These are phyloP conservation scores for Adelosebastes latens DNA, from an alignment of 2,797 vertebrate genomes.

Conservation along the genomic window DNA sequence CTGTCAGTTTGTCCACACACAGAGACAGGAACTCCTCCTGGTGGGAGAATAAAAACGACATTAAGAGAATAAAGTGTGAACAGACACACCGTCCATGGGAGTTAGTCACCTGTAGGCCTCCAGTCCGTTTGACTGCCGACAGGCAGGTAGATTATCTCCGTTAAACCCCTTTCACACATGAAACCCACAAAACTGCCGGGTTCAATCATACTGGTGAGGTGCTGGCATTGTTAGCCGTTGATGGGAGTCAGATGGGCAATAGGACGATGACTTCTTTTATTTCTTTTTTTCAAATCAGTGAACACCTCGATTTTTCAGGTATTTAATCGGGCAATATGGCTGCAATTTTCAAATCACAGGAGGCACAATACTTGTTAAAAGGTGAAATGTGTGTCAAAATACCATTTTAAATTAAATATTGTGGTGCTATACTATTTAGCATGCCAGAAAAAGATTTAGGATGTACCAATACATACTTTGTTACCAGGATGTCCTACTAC, in stretches of 20 bases:
- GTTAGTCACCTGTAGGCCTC: neutral
- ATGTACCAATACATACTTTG: too few relatives aligned
- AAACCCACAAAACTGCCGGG: conserved; percentile 3
- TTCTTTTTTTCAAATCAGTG: neutral
- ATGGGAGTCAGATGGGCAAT: too few relatives aligned
- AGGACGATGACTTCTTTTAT: too few relatives aligned
- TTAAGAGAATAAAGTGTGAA: neutral
- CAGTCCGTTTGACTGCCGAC: neutral
- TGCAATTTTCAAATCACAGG: too few relatives aligned
- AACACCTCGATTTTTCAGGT: neutral
- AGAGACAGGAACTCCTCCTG: conserved; percentile 87
- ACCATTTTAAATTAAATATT: too few relatives aligned
- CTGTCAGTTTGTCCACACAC: conserved; percentile 84
- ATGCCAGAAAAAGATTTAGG: too few relatives aligned
- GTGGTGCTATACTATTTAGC: too few relatives aligned
- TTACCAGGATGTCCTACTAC: too few relatives aligned
- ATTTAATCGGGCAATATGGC: too few relatives aligned
- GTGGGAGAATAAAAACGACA: neutral
- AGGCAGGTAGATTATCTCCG: conserved; percentile 30
- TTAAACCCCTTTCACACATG: conserved; percentile 30
- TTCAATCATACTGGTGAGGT: neutral
- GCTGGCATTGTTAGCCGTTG: neutral
- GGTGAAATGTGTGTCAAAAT: too few relatives aligned
- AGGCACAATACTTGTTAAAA: too few relatives aligned
- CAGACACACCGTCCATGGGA: too few relatives aligned